Evolutionary conservation across 2,113 vertebrate species (phyloP).

Genomic region (Brienomyrus longianalis): DNA sequence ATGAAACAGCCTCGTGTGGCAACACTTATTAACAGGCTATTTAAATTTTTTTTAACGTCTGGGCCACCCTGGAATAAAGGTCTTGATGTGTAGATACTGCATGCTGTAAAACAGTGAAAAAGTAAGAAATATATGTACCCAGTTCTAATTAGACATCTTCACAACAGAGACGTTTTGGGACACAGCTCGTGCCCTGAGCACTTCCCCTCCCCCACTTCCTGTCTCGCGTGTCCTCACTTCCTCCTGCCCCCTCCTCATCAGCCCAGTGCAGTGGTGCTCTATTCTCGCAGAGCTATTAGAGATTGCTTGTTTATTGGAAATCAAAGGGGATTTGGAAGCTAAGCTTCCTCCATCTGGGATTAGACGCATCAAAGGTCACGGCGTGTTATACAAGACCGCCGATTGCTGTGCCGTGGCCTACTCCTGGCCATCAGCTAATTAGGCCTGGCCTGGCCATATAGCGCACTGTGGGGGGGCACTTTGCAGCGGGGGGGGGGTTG

Average conservation of each 20-base stretch:
- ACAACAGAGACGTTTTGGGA: neutral
- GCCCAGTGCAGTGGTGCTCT: neutral
- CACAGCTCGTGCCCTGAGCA: neutral
- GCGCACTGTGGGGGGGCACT: neutral
- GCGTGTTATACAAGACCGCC: conserved; percentile 48
- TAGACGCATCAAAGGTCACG: conserved; percentile 50
- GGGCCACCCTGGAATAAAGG: neutral
- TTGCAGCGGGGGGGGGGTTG: neutral
- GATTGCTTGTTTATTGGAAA: conserved; percentile 64
- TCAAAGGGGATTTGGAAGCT: conserved; percentile 65
- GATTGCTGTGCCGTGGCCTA: conserved; percentile 1
- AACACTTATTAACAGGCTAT: neutral
- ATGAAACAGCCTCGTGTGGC: neutral
- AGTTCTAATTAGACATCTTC: neutral
- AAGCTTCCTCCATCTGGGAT: conserved; percentile 42
- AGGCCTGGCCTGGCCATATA: neutral
- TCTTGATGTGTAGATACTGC: neutral
- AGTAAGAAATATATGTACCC: neutral
- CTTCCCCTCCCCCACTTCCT: neutral
- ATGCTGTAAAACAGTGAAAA: neutral
- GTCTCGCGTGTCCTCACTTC: neutral
- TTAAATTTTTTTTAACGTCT: neutral
- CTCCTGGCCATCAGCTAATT: conserved; percentile 9
- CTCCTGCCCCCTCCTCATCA: neutral
- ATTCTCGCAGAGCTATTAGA: conserved; percentile 53